These are phyloP conservation scores for Fulmarus glacialis DNA, from an alignment of 2,113 vertebrate species.

Conservation along the genomic window DNA sequence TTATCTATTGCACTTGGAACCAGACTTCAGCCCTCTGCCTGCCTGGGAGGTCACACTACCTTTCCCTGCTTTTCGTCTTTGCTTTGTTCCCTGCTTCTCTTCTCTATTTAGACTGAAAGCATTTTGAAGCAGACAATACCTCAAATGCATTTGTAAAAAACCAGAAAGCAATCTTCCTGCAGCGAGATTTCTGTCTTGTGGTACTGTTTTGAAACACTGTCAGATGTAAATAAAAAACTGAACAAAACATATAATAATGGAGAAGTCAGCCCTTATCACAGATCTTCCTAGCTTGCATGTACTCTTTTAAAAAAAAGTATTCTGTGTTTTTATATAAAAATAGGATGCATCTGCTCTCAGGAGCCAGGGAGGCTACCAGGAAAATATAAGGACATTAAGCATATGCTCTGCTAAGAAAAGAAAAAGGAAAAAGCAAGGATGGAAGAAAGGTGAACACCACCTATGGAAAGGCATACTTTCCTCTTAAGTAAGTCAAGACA, in stretches of 20 bases:
- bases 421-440: background rate
- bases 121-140: constrained; percentile 11
- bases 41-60: background rate
- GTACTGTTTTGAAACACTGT: constrained; percentile 27
- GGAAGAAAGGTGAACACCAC: background rate
- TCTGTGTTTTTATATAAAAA: background rate
- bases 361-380: background rate
- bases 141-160: constrained; percentile 7
- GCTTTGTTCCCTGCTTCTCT: background rate
- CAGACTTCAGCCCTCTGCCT: background rate
- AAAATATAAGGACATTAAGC: background rate
- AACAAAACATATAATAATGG: background rate
- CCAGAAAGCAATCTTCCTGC: background rate
- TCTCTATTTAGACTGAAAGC: background rate
- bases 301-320: background rate
- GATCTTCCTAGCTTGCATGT: background rate
- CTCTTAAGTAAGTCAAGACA: background rate
- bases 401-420: background rate
- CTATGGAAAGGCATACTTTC: background rate
- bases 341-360: background rate
- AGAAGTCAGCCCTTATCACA: background rate
- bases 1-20: background rate
- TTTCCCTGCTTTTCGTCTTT: background rate
- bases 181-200: background rate
- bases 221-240: constrained; percentile 38